Base-by-base conservation (phyloP, 2,888 invertebrate species). In the Drosophila mulleri region DNA sequence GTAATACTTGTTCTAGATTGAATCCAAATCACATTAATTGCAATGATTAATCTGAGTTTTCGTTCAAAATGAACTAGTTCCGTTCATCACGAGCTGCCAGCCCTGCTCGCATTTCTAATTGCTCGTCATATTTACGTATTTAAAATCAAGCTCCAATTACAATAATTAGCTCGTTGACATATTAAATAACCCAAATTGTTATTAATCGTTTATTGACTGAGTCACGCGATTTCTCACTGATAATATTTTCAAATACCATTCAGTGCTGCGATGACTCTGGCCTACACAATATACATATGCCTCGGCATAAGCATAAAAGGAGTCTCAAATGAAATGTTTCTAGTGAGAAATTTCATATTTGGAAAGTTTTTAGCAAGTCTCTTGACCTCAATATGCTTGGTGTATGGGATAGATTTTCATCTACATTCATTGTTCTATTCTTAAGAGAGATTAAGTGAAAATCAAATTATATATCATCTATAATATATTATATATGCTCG, bases 161-260 rank as follows among this genome's bases (percentile, higher is more conserved):
- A 72, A 74, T 82, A 83, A 89, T 87, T 87, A 69, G 58, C 61
- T 61, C 50, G 53, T 56, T 74, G 68, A 69, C 71, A 79, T 79
- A 82, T 75, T 68, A 37, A 37, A 59, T 37, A 35, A 47, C 29
- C 9, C 52, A 71, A 68, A 72, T 72, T 61, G 63, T 59, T 58
- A 11, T 48, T 44, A 54, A 39, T 53, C 58, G 20, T 41, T 48
- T 54, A 71, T 72, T 62, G 44, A 48, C 42, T 48, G 44, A 61
- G 82, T 73, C 88, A 84, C 88, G 89, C 85, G 75, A 72, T 45
- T 56, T 41, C 12, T 50, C 8, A 11, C 29, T 14, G 16, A 50
- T 37, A 45, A 8, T 3, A 12, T 18, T 32, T 9, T 18, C 11
- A 7, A 26, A 32, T 16, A n/a, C 2, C 16, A 26, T 6, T 11